phyloP scores from a whole-genome alignment of 1,140 invertebrate species.

The Solen grandis region DNA sequence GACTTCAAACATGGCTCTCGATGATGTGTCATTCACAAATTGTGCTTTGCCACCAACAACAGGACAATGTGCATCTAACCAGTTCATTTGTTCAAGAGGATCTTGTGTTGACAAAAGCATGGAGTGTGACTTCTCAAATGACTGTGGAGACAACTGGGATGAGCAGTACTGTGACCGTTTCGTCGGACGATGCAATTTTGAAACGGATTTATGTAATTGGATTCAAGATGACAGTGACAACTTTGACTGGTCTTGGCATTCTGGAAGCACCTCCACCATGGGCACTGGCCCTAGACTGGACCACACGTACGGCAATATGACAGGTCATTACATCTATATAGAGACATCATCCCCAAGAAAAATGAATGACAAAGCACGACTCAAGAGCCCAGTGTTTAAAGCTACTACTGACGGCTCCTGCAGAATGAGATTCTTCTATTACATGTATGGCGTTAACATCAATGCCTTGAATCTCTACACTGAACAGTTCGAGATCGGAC shows the following conservation, averaged over 20 bases:
- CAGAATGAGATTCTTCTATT: slow-evolving; percentile 80
- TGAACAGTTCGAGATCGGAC: slow-evolving; percentile 63
- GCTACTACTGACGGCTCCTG: slow-evolving; percentile 56
- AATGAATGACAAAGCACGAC: slow-evolving; percentile 86
- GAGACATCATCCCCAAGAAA: slow-evolving; percentile 86
- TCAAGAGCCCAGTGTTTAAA: slow-evolving; percentile 79
- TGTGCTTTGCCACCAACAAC: slow-evolving; percentile 61
- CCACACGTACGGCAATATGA: slow-evolving; percentile 71
- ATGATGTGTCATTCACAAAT: slow-evolving; percentile 74
- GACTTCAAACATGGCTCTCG: slow-evolving; percentile 74
- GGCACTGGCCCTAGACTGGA: slow-evolving; percentile 73
- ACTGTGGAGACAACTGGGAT: slow-evolving; percentile 74
- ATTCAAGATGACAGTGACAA: slow-evolving; percentile 71
- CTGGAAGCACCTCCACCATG: slow-evolving; percentile 64
- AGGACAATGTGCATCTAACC: slow-evolving; percentile 53
- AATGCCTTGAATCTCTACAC: slow-evolving; percentile 72
- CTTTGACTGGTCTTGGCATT: slow-evolving; percentile 73
- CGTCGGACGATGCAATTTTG: slow-evolving; percentile 72
- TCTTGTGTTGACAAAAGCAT: slow-evolving; percentile 66
- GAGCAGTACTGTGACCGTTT: slow-evolving; percentile 66
- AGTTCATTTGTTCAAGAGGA: slow-evolving; percentile 71
- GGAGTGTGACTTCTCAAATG: slow-evolving; percentile 73
- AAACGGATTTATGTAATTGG: slow-evolving; percentile 73
- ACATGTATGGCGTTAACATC: slow-evolving; percentile 76
- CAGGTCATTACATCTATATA: slow-evolving; percentile 89